A percentile compares a stretch with the other conserved stretches of the same genome.
Conservation (phyloP, 2,113 vertebrate species). For the Rhadina sibilatrix region DNA sequence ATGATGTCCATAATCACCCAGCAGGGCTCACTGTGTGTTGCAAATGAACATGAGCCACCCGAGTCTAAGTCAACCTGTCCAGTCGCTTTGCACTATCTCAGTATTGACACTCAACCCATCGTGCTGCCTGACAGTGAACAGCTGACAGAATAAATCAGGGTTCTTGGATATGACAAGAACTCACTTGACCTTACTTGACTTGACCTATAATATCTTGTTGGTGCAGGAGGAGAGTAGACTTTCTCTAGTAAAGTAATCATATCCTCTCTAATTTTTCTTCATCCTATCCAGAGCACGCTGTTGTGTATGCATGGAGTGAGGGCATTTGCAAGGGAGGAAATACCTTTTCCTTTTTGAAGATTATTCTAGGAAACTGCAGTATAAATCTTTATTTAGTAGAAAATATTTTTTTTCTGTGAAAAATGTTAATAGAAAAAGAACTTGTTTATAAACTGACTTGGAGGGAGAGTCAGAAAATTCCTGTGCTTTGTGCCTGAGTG, state of each 20-base stretch:
- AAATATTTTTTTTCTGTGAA: background rate
- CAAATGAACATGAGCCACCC: background rate
- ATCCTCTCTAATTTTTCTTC: constrained; percentile 60
- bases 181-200: constrained; percentile 57
- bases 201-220: constrained; percentile 56
- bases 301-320: background rate
- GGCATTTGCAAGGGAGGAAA: constrained; percentile 51
- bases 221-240: background rate
- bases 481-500: background rate
- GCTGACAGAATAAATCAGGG: constrained; percentile 57
- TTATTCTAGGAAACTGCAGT: constrained; percentile 44
- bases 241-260: constrained; percentile 53
- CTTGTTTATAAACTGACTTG: background rate
- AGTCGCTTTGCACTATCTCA: background rate
- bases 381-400: constrained; percentile 11
- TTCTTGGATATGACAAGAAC: constrained; percentile 32
- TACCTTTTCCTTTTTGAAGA: constrained; percentile 42
- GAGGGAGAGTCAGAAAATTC: background rate
- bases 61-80: background rate
- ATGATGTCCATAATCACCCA: constrained; percentile 40
- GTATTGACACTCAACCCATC: background rate
- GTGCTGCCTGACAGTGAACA: constrained; percentile 18
- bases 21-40: background rate
- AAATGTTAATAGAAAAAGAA: background rate
- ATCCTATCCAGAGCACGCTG: constrained; percentile 11